Conservation (phyloP, 2,113 vertebrate species). For the Pluvianellus socialis region DNA sequence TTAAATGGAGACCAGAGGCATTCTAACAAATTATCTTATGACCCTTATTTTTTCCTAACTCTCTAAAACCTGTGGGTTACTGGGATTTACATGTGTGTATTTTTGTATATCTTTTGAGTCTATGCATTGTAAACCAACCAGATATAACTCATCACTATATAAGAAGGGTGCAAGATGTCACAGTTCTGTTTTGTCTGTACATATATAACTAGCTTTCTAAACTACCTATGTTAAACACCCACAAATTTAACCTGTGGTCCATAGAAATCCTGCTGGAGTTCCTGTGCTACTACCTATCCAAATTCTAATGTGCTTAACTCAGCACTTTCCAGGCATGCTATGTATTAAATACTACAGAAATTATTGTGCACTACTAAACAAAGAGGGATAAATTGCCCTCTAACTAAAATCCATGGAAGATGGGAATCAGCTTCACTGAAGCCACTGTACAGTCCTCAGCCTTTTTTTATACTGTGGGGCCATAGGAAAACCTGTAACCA, state of each 20-base stretch:
- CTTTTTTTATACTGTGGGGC: background rate
- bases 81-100: background rate
- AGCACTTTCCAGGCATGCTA: background rate
- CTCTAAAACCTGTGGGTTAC: background rate
- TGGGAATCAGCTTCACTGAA: background rate
- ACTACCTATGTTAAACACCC: background rate
- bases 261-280: background rate
- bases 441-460: background rate
- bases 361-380: background rate
- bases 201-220: background rate
- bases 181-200: background rate
- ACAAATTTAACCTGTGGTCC: background rate
- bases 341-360: background rate
- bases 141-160: background rate
- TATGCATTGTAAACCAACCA: accelerated
- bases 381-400: background rate
- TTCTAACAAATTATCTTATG: conserved; percentile 31
- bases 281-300: background rate
- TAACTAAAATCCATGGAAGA: background rate
- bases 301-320: background rate
- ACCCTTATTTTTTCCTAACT: background rate
- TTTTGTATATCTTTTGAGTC: background rate
- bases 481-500: background rate
- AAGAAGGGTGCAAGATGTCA: background rate
- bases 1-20: background rate